Evolutionary conservation across 2,113 vertebrate genomes (phyloP).

Genomic region (Triplophysa tibetana): DNA sequence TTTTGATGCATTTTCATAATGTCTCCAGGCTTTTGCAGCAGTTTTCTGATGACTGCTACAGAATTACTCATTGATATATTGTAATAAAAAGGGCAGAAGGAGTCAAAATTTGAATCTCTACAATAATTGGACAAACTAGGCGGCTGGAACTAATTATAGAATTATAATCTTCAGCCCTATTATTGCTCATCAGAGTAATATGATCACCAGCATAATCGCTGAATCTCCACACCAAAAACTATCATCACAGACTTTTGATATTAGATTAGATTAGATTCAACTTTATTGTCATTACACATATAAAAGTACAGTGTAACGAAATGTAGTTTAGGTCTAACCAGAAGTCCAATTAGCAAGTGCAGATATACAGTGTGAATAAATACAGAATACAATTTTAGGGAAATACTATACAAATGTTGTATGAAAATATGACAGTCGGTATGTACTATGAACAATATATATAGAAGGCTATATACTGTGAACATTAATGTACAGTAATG

Average conservation of each 20-base stretch:
- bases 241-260: constrained; percentile 27
- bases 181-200: constrained; percentile 47
- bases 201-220: constrained; percentile 43
- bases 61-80: constrained; percentile 39
- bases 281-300: too few species aligned
- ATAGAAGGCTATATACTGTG: too few species aligned
- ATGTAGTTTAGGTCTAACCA: too few species aligned
- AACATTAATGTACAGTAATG: too few species aligned
- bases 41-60: constrained; percentile 19
- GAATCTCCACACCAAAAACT: constrained; percentile 40
- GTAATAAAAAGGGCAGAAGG: constrained; percentile 36
- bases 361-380: too few species aligned
- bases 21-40: constrained; percentile 48
- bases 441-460: too few species aligned
- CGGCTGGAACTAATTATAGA: constrained; percentile 48
- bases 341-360: too few species aligned
- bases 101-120: constrained; percentile 42
- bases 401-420: too few species aligned
- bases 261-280: too few species aligned
- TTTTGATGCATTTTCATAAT: constrained; percentile 54
- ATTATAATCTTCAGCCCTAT: constrained; percentile 50
- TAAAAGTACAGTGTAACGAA: too few species aligned
- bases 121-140: constrained; percentile 50
- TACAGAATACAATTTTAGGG: too few species aligned
- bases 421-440: too few species aligned